phyloP scores from a whole-genome alignment of 2,888 invertebrate species.

The Cataglyphis cursor region DNA sequence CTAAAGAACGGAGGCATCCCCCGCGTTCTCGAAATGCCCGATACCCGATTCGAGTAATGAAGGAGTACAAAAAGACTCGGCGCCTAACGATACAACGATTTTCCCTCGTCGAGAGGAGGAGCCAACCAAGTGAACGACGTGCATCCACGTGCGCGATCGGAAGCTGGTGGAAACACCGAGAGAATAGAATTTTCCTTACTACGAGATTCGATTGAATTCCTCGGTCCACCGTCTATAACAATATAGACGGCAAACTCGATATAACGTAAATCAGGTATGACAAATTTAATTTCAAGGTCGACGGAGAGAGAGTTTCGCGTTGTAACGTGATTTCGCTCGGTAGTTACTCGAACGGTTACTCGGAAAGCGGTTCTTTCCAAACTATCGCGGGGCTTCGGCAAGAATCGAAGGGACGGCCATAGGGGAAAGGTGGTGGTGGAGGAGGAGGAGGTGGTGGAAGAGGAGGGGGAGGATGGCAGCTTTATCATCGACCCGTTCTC shows the following conservation, averaged over 20 bases:
- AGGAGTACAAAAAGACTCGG: constrained; percentile 27
- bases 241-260: constrained; percentile 44
- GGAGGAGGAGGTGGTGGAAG: background rate
- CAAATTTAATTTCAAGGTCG: constrained; percentile 54
- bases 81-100: constrained; percentile 8
- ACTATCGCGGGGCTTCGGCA: constrained; percentile 44
- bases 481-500: constrained; percentile 55
- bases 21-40: constrained; percentile 26
- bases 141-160: background rate
- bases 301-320: constrained; percentile 35
- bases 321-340: constrained; percentile 41
- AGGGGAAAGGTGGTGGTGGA: background rate
- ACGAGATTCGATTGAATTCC: constrained; percentile 35
- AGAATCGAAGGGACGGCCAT: constrained; percentile 34
- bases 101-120: background rate
- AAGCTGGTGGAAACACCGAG: constrained; percentile 15
- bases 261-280: constrained; percentile 55
- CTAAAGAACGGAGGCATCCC: constrained; percentile 31
- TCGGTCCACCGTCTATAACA: constrained; percentile 31
- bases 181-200: constrained; percentile 24
- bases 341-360: constrained; percentile 46
- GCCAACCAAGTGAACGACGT: background rate
- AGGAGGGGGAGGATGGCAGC: constrained; percentile 3
- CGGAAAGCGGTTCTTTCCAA: constrained; percentile 41
- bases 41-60: constrained; percentile 37